phyloP scores from a whole-genome alignment of 2,797 vertebrate genomes.

The Crocodylus rhombifer region DNA sequence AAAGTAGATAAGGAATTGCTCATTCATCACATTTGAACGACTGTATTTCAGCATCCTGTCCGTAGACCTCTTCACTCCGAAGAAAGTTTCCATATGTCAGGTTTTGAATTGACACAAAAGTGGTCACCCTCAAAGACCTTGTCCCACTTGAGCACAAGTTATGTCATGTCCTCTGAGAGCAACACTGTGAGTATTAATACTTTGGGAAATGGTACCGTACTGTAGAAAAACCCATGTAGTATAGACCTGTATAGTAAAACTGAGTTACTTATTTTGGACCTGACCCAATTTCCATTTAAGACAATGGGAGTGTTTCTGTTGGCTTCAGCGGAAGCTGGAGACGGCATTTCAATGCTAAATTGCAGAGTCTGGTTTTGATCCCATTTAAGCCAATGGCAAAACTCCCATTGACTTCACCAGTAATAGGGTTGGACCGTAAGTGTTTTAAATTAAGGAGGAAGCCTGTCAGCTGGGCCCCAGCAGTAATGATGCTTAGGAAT shows the following conservation, averaged over 20 bases:
- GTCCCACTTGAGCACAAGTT: neutral
- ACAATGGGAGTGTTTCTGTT: neutral
- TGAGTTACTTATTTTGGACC: neutral
- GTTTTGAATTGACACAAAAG: neutral
- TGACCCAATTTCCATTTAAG: neutral
- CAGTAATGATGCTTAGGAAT: neutral
- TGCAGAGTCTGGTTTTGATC: neutral
- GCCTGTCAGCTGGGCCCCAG: neutral
- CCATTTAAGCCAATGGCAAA: neutral
- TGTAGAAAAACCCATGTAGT: rapidly evolving
- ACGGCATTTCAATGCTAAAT: neutral
- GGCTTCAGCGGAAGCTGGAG: neutral
- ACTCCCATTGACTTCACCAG: neutral
- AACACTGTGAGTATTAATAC: neutral
- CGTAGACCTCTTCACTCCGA: neutral
- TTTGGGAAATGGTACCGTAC: neutral
- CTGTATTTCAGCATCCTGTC: neutral
- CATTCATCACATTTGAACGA: neutral
- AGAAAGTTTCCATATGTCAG: neutral
- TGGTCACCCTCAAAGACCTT: neutral
- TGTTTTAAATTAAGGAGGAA: neutral
- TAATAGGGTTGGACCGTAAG: rapidly evolving
- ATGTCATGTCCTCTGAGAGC: neutral
- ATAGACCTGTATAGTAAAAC: neutral
- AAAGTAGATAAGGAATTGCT: slow-evolving; percentile 7